These are phyloP conservation scores for Agapetus fuscipes DNA, from an alignment of 2,888 invertebrate genomes.

Conservation along the genomic window DNA sequence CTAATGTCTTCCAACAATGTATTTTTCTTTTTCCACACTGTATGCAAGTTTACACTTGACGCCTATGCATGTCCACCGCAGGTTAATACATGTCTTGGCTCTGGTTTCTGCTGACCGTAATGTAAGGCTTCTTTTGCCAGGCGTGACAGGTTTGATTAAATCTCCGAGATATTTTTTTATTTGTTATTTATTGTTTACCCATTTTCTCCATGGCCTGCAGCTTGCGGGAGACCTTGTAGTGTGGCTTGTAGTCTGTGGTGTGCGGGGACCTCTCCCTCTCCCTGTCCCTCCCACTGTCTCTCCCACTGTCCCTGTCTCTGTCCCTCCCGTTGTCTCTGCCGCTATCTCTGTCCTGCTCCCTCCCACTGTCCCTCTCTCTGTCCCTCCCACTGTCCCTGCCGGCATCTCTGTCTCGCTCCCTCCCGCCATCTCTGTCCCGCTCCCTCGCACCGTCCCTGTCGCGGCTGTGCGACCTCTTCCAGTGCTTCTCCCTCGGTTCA, in stretches of 20 bases:
- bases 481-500: constrained; percentile 18
- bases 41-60: no score
- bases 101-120: no score
- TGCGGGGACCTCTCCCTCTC: constrained; percentile 26
- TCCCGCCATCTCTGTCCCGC: constrained; percentile 24
- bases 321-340: constrained; percentile 22
- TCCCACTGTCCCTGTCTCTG: constrained; percentile 6
- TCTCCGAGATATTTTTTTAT: no score
- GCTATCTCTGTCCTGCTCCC: constrained; percentile 28
- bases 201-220: constrained; percentile 45
- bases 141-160: no score
- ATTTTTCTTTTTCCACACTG: no score
- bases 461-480: constrained; percentile 5
- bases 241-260: constrained; percentile 34
- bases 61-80: no score
- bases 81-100: no score
- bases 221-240: constrained; percentile 42
- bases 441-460: constrained; percentile 25
- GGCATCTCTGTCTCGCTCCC: constrained; percentile 18
- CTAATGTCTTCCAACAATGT: no score
- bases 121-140: no score
- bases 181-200: constrained; percentile 30
- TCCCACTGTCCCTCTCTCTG: constrained; percentile 21
- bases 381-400: constrained; percentile 10
- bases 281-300: constrained; percentile 11